Base-by-base conservation (phyloP, 2,888 invertebrate species). In the Miltochrista miniata region DNA sequence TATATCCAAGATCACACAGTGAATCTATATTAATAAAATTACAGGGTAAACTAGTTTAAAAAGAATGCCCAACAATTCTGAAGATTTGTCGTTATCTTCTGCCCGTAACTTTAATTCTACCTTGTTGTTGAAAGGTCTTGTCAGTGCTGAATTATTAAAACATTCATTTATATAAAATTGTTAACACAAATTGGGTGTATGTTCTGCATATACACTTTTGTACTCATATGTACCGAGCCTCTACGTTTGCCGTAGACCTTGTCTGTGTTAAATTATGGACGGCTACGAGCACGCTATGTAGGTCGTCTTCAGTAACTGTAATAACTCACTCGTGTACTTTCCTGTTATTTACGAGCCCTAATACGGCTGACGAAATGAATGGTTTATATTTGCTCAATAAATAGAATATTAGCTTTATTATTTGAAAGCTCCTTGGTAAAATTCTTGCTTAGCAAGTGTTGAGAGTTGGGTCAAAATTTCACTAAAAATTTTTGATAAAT, bases 231-330 rank as follows among this genome's bases (percentile, higher is more conserved):
- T 57, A 35, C 36, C 5, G 3, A 36, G 14, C 34, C 13, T 9
- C 48, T 48, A 56, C 56, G 67, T 60, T 59, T 62, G 49, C 53
- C 48, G 61, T 61, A 62, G 55, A 49, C 60, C 59, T 61, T 50
- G 61, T 50, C 54, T 59, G 52, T 55, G 60, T 61, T 70, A 68
- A 81, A 79, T 85, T 81, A 83, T 83, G 79, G 49, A 79, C 69
- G 70, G 65, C 64, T 61, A 60, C 59, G 54, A 53, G 51, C 72
- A 11, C 11, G 18, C 18, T 38, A 83, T 80, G 79, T 82, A 81
- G 79, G 79, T 73, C 74, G 79, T 76, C 74, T 79, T 75, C 71
- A 56, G 68, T 47, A 53, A 50, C 44, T 48, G 8, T 46, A 48
- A 48, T 49, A 52, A 48, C 49, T 48, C 39, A 40, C 43, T 57